phyloP scores from a whole-genome alignment of 1,140 invertebrate genomes.

The Anastrepha obliqua region DNA sequence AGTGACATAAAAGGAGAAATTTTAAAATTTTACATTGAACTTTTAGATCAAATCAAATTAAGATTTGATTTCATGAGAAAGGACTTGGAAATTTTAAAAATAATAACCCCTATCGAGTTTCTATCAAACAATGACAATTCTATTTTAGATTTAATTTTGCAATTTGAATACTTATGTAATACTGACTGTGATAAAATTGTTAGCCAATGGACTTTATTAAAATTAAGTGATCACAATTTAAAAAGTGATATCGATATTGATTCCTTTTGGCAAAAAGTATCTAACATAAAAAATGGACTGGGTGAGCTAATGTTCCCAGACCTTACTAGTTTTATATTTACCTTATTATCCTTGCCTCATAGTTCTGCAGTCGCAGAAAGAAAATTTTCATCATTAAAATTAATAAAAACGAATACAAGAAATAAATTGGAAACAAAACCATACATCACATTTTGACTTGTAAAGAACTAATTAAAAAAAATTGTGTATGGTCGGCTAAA shows the following conservation, averaged over 20 bases:
- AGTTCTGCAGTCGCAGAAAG: slow-evolving; percentile 52
- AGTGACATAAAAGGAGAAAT: slow-evolving; percentile 22
- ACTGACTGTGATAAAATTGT: neutral
- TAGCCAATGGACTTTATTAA: neutral
- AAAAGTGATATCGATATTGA: slow-evolving; percentile 9
- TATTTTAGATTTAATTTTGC: neutral
- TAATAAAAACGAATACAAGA: slow-evolving; percentile 48
- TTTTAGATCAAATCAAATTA: slow-evolving; percentile 29
- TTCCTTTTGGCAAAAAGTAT: slow-evolving; percentile 25
- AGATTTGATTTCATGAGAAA: slow-evolving; percentile 51
- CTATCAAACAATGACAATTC: neutral
- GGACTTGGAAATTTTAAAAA: slow-evolving; percentile 25
- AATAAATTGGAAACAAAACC: slow-evolving; percentile 36
- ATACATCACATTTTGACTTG: slow-evolving; percentile 33
- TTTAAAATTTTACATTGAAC: slow-evolving; percentile 52
- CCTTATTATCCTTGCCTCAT: slow-evolving; percentile 38
- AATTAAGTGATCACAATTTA: neutral
- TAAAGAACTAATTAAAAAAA: slow-evolving; percentile 50
- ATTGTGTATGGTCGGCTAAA: neutral
- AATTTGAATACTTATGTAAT: neutral
- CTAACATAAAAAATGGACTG: slow-evolving; percentile 1
- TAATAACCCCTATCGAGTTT: neutral
- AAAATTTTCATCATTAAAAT: slow-evolving; percentile 45
- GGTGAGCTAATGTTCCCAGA: slow-evolving; percentile 12
- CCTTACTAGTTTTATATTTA: neutral